phyloP scores from a whole-genome alignment of 2,888 invertebrate species.

The Criorhina ranunculi region DNA sequence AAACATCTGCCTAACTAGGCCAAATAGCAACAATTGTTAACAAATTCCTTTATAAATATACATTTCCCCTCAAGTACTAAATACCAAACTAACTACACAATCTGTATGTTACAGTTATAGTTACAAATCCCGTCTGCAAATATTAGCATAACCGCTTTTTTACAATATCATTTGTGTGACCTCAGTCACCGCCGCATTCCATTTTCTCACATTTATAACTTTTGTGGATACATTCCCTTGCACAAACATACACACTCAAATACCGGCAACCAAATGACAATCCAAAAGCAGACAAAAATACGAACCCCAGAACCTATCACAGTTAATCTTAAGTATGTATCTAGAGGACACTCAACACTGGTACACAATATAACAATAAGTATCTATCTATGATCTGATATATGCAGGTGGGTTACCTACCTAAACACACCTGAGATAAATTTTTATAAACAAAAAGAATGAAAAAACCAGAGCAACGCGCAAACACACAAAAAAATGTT shows the following conservation, averaged over 20 bases:
- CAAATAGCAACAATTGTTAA: not conserved
- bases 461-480: conserved; percentile 70
- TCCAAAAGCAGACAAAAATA: conserved; percentile 63
- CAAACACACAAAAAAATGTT: conserved; percentile 68
- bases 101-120: conserved; percentile 68
- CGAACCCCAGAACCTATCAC: conserved; percentile 78
- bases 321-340: conserved; percentile 83
- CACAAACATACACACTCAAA: conserved; percentile 35
- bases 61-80: not conserved
- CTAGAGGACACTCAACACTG: conserved; percentile 81
- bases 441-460: conserved; percentile 58
- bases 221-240: conserved; percentile 47
- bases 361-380: conserved; percentile 75
- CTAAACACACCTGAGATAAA: conserved; percentile 76
- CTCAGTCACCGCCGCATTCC: conserved; percentile 71
- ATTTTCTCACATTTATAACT: conserved; percentile 64
- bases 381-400: conserved; percentile 76
- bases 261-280: conserved; percentile 73
- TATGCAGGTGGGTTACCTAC: conserved; percentile 76
- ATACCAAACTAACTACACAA: conserved; percentile 44
- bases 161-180: conserved; percentile 74
- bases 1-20: conserved; percentile 27
- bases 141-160: conserved; percentile 76
- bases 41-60: not conserved
- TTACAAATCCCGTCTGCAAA: conserved; percentile 68